Evolutionary conservation across 2,888 invertebrate genomes (phyloP).

Genomic region (Philaethria dido): DNA sequence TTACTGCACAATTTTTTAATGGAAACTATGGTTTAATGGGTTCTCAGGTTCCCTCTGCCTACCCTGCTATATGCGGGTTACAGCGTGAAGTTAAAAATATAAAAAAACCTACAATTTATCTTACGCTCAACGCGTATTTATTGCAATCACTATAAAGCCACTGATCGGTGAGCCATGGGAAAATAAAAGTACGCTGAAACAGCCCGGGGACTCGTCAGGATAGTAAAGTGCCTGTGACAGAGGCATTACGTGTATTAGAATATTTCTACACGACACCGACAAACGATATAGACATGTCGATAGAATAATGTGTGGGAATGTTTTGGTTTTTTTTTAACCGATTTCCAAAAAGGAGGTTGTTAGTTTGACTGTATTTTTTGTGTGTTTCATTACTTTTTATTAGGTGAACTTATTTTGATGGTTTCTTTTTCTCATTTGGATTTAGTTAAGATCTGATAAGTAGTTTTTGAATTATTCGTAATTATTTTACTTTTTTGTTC

Average conservation of each 20-base stretch:
- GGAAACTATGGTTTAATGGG: no score
- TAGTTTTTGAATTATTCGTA: no score
- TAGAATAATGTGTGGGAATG: neutral
- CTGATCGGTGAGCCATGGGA: slow-evolving; percentile 31
- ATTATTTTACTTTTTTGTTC: no score
- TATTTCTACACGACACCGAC: slow-evolving; percentile 35
- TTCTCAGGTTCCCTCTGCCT: no score
- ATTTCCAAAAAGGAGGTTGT: no score
- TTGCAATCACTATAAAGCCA: slow-evolving; percentile 30
- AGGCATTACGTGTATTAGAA: slow-evolving; percentile 60
- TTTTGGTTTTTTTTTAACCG: neutral
- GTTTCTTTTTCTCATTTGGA: no score
- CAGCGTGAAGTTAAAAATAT: neutral
- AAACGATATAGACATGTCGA: neutral
- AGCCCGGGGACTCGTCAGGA: slow-evolving; percentile 47
- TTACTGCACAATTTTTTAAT: no score
- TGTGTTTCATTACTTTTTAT: no score
- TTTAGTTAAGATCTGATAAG: no score
- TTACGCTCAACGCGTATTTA: neutral
- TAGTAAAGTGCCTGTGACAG: slow-evolving; percentile 54
- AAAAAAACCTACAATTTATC: neutral
- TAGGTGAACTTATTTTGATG: no score
- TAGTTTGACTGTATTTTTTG: no score
- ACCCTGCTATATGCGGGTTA: neutral
- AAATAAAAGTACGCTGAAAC: slow-evolving; percentile 35